These are phyloP conservation scores for Phortica variegata DNA, from an alignment of 1,140 invertebrate species.

Conservation along the genomic window DNA sequence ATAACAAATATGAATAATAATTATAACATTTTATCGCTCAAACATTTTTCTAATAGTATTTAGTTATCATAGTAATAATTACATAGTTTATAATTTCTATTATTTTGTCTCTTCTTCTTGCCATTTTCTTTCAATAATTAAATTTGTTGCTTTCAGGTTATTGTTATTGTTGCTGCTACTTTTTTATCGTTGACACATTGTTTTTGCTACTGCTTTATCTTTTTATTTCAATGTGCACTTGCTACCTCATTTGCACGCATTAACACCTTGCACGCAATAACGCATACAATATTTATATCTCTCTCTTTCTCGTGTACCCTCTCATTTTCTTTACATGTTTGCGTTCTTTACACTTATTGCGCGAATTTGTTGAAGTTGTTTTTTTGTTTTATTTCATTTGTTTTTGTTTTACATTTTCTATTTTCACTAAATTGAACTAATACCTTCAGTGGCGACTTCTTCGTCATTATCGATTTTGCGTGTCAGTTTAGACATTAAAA, in stretches of 20 bases:
- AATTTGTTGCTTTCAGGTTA: conserved; percentile 1
- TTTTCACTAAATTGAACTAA: neutral
- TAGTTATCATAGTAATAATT: conserved; percentile 8
- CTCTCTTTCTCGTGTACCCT: neutral
- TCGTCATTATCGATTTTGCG: too few relatives aligned
- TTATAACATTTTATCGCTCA: conserved; percentile 15
- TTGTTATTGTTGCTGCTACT: too few relatives aligned
- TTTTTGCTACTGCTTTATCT: too few relatives aligned
- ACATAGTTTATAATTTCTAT: neutral
- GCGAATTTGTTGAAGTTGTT: neutral
- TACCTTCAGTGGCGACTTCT: too few relatives aligned
- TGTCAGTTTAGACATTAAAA: conserved; percentile 76
- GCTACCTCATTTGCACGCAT: neutral
- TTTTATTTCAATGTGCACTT: neutral
- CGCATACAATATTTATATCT: neutral
- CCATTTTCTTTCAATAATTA: conserved; percentile 21
- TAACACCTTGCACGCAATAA: neutral
- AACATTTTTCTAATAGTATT: neutral
- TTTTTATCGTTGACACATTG: too few relatives aligned
- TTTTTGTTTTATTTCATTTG: neutral
- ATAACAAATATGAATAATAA: conserved; percentile 55
- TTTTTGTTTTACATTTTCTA: neutral
- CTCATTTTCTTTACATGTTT: neutral
- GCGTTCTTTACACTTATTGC: neutral
- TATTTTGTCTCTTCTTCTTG: conserved; percentile 14